Evolutionary conservation across 2,797 vertebrate genomes (phyloP).

Genomic region (Poeciliopsis presidionis): DNA sequence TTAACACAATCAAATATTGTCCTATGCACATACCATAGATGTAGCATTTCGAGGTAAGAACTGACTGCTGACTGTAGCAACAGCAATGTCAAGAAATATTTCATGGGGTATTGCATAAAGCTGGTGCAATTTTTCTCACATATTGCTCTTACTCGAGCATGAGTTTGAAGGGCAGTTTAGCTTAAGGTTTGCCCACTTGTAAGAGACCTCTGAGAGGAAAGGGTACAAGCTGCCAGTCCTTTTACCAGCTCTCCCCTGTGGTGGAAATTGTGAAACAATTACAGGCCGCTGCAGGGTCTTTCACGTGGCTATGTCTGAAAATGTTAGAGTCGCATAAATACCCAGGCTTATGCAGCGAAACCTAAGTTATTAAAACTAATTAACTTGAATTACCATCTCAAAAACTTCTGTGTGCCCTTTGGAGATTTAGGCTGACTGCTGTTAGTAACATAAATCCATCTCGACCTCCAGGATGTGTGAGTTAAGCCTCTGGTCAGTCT

Average conservation of each 20-base stretch:
- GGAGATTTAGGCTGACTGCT: constrained; percentile 73
- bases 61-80: constrained; percentile 33
- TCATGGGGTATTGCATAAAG: constrained; percentile 47
- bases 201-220: constrained; percentile 64
- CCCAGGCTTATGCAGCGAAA: constrained; percentile 37
- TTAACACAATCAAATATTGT: constrained; percentile 22
- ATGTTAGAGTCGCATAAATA: constrained; percentile 66
- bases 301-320: constrained; percentile 49
- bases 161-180: constrained; percentile 71
- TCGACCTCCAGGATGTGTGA: constrained; percentile 68
- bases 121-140: constrained; percentile 62
- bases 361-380: constrained; percentile 77
- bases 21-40: constrained; percentile 4
- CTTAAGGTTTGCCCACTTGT: constrained; percentile 60
- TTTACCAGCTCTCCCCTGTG: constrained; percentile 56
- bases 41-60: constrained; percentile 15
- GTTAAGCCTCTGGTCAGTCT: constrained; percentile 79
- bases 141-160: constrained; percentile 56
- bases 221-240: constrained; percentile 64
- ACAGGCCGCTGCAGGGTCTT: constrained; percentile 59
- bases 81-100: constrained; percentile 28
- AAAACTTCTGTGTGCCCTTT: constrained; percentile 69
- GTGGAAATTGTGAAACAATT: constrained; percentile 67
- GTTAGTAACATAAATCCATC: constrained; percentile 78
- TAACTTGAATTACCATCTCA: constrained; percentile 79